Evolutionary conservation across 2,113 vertebrate genomes (phyloP).

Genomic region (Tursiops truncatus): DNA sequence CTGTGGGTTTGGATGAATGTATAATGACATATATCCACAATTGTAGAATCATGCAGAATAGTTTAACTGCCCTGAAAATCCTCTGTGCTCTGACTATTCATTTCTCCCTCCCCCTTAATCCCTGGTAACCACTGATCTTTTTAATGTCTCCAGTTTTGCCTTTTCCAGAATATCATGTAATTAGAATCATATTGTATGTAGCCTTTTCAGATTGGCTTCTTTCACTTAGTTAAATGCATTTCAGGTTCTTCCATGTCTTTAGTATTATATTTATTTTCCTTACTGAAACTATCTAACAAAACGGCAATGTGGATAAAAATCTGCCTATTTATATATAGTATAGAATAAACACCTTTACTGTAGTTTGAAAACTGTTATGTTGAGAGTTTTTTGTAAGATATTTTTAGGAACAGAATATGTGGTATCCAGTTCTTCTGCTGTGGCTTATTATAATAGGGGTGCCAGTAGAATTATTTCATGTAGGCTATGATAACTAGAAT

Average conservation of each 20-base stretch:
- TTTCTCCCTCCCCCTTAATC: background rate
- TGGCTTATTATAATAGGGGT: background rate
- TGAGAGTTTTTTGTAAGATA: background rate
- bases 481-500: background rate
- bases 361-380: background rate
- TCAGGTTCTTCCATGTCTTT: background rate
- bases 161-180: background rate
- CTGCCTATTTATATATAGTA: background rate
- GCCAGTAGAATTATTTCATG: constrained; percentile 20
- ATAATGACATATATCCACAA: background rate
- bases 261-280: background rate
- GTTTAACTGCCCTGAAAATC: background rate
- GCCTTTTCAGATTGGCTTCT: background rate
- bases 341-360: background rate
- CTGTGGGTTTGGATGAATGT: background rate
- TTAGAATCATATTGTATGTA: background rate
- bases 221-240: background rate
- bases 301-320: background rate
- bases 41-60: background rate
- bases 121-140: background rate
- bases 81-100: background rate
- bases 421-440: background rate
- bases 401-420: constrained; percentile 15
- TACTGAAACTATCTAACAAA: constrained; percentile 14
- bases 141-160: background rate